These are phyloP conservation scores for Psilanteris sp. DNA, from an alignment of 1,140 invertebrate species.

Conservation along the genomic window DNA sequence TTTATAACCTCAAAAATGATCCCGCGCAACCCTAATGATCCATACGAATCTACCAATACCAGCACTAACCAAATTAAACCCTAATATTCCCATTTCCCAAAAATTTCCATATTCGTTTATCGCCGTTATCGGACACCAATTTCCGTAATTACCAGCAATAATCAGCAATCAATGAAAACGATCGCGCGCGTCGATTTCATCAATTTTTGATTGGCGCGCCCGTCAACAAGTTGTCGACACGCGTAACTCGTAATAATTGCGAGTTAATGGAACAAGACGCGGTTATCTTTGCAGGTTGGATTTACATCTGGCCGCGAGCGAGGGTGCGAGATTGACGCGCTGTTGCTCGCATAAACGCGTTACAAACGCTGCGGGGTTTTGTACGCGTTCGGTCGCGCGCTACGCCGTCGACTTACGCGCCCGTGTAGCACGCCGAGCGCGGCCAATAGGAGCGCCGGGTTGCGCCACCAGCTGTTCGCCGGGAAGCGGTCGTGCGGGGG, in stretches of 20 bases:
- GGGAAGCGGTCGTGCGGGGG: conserved; percentile 44
- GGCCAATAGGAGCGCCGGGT: conserved; percentile 53
- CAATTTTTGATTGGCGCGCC: neutral
- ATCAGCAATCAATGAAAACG: too few species aligned
- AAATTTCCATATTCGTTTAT: too few species aligned
- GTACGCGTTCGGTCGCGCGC: conserved; percentile 32
- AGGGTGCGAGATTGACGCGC: conserved; percentile 47
- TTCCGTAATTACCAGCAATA: too few species aligned
- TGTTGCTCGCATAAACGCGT: conserved; percentile 42
- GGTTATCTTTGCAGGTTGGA: conserved; percentile 18
- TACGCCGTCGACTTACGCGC: conserved; percentile 34
- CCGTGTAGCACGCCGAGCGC: conserved; percentile 34
- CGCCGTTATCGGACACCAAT: too few species aligned
- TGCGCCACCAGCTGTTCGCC: conserved; percentile 54
- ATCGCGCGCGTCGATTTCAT: too few species aligned
- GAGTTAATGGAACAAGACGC: conserved; percentile 15
- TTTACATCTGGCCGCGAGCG: neutral
- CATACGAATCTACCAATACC: too few species aligned
- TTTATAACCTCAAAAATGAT: too few species aligned
- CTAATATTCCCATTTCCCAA: too few species aligned
- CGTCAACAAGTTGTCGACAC: neutral
- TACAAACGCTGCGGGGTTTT: conserved; percentile 47
- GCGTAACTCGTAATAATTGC: conserved; percentile 27
- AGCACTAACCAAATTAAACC: too few species aligned
- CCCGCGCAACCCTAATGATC: too few species aligned